These are phyloP conservation scores for Siphonodentalium dalli DNA, from an alignment of 2,888 invertebrate species.

Conservation along the genomic window DNA sequence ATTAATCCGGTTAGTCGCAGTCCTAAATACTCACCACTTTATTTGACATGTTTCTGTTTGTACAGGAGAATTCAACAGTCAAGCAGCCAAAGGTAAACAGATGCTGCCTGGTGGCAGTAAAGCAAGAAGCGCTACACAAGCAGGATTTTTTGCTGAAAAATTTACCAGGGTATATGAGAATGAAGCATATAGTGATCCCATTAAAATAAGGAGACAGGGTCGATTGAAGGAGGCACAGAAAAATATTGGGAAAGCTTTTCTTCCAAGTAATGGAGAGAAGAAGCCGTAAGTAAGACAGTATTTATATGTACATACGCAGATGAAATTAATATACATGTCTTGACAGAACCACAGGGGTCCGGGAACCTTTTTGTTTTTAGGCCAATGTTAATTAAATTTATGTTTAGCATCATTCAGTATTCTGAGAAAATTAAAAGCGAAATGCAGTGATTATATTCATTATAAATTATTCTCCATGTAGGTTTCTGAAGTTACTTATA, in stretches of 20 bases:
- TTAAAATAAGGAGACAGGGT: constrained; percentile 54
- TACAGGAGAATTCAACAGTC: constrained; percentile 59
- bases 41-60: too few relatives aligned
- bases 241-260: constrained; percentile 63
- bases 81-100: constrained; percentile 63
- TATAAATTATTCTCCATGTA: too few relatives aligned
- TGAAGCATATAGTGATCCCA: constrained; percentile 63
- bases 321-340: too few relatives aligned
- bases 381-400: too few relatives aligned
- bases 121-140: constrained; percentile 53
- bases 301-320: background rate
- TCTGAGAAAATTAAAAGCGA: too few relatives aligned
- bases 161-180: constrained; percentile 60
- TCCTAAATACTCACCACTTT: too few relatives aligned
- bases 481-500: too few relatives aligned
- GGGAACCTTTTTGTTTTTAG: too few relatives aligned
- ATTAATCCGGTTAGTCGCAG: background rate
- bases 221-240: constrained; percentile 57
- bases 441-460: too few relatives aligned
- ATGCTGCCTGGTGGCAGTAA: constrained; percentile 62
- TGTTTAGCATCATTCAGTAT: too few relatives aligned
- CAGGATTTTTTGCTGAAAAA: constrained; percentile 62
- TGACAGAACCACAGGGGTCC: too few relatives aligned
- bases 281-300: constrained; percentile 49
- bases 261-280: constrained; percentile 62